Evolutionary conservation across 1,140 invertebrate genomes (phyloP).

Genomic region (Choristoneura fumiferana): DNA sequence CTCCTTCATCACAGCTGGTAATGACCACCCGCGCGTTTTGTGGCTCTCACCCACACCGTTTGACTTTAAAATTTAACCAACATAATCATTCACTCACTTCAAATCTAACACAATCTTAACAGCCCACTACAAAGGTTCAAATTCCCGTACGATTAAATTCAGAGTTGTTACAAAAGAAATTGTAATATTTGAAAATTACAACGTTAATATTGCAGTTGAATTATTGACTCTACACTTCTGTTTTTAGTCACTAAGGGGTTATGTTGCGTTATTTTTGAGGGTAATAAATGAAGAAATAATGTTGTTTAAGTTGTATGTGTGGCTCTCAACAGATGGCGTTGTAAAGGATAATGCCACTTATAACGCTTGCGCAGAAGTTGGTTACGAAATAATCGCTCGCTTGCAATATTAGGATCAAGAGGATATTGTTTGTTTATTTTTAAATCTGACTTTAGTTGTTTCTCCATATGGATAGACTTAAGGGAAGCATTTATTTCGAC

Average conservation of each 20-base stretch:
- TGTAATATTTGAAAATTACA: neutral
- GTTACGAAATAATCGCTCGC: slow-evolving; percentile 42
- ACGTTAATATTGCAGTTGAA: neutral
- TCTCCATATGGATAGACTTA: slow-evolving; percentile 1
- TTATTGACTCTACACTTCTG: slow-evolving; percentile 12
- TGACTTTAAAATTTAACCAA: slow-evolving; percentile 46
- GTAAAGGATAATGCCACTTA: slow-evolving; percentile 47
- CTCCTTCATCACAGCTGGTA: slow-evolving; percentile 50
- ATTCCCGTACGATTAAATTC: neutral
- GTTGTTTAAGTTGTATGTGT: slow-evolving; percentile 17
- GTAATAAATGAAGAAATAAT: neutral
- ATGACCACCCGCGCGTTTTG: slow-evolving; percentile 59
- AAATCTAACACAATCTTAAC: neutral
- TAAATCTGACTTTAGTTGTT: neutral
- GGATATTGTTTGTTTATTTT: slow-evolving; percentile 2
- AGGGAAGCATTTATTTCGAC: slow-evolving; percentile 36
- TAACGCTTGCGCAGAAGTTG: slow-evolving; percentile 29
- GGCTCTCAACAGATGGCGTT: slow-evolving; percentile 59
- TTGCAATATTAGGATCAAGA: neutral
- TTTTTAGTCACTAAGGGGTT: slow-evolving; percentile 23
- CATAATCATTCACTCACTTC: slow-evolving; percentile 8
- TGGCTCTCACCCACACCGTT: slow-evolving; percentile 39
- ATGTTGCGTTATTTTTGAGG: slow-evolving; percentile 18
- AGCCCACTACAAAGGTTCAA: neutral
- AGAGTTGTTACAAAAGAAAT: neutral